A percentile compares a stretch with the other conserved stretches of the same genome.
Evolutionary conservation across 2,888 invertebrate species (phyloP).

Genomic region (Unio delphinus): DNA sequence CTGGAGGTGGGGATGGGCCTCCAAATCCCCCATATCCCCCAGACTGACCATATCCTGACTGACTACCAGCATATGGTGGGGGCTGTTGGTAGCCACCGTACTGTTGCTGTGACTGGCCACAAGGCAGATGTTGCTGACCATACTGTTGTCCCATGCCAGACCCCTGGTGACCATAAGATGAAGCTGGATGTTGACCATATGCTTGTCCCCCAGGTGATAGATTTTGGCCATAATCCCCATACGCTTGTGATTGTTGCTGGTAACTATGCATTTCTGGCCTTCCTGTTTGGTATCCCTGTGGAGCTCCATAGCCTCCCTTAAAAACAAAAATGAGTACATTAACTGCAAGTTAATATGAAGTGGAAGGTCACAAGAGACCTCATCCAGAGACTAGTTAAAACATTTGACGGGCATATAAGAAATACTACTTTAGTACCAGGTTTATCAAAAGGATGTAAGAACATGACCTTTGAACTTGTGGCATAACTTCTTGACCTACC

Average conservation of each 20-base stretch:
- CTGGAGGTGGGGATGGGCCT: conserved; percentile 55
- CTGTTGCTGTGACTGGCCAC: conserved; percentile 26
- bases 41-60: conserved; percentile 18
- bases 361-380: no score
- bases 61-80: conserved; percentile 18
- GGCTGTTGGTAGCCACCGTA: conserved; percentile 26
- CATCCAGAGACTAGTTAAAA: no score
- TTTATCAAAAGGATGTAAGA: no score
- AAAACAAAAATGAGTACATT: background rate
- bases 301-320: conserved; percentile 45
- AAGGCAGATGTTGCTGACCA: conserved; percentile 29
- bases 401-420: no score
- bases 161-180: conserved; percentile 2
- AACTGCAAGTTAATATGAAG: background rate
- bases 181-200: conserved; percentile 4
- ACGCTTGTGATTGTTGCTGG: conserved; percentile 20
- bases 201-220: background rate
- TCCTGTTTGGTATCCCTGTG: conserved; percentile 14
- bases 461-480: no score
- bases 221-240: background rate
- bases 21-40: conserved; percentile 42
- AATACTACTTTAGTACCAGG: no score
- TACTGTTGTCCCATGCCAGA: conserved; percentile 3
- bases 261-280: conserved; percentile 15
- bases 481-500: no score